phyloP scores from a whole-genome alignment of 2,113 vertebrate genomes.

The Galbula dea region DNA sequence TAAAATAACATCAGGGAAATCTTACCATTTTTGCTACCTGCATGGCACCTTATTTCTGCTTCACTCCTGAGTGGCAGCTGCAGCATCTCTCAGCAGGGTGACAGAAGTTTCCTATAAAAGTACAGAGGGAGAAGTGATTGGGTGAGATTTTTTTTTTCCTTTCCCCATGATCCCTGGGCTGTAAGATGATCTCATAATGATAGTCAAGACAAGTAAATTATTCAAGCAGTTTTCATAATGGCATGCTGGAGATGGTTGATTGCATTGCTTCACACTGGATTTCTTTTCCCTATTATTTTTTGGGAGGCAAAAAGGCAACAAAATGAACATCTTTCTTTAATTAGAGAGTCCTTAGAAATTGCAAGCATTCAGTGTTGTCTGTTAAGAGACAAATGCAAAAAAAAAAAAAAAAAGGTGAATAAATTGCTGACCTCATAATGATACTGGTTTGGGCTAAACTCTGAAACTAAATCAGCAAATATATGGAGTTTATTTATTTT shows the following conservation, averaged over 20 bases:
- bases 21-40: neutral
- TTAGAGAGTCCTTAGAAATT: slow-evolving; percentile 12
- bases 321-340: neutral
- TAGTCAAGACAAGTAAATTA: slow-evolving; percentile 52
- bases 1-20: neutral
- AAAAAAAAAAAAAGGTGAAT: slow-evolving; percentile 36
- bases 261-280: neutral
- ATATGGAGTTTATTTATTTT: neutral
- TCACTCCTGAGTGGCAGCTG: neutral
- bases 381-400: neutral
- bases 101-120: neutral
- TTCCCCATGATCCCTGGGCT: neutral
- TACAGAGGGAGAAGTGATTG: neutral
- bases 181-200: neutral
- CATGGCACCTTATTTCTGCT: neutral
- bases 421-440: slow-evolving; percentile 32
- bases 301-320: neutral
- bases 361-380: neutral
- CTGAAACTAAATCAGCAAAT: neutral
- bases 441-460: slow-evolving; percentile 36
- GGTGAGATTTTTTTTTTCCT: neutral
- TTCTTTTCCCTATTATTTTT: slow-evolving; percentile 30
- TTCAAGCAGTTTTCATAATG: slow-evolving; percentile 45
- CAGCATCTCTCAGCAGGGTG: neutral
- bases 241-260: slow-evolving; percentile 5